Conservation (phyloP, 2,113 vertebrate species). For the Meles meles region DNA sequence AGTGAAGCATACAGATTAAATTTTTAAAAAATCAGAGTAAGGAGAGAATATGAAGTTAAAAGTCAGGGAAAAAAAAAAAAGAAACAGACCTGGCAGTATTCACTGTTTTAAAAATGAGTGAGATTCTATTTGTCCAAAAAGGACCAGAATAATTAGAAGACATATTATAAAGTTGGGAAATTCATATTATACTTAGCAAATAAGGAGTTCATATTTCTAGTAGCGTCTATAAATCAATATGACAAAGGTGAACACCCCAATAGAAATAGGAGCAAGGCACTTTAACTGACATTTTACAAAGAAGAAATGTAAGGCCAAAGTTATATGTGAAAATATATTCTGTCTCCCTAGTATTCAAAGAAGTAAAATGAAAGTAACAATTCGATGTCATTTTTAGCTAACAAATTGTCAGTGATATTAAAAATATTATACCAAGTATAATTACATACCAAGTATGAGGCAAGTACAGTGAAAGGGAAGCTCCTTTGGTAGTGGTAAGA, state of each 20-base stretch:
- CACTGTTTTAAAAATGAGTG: not conserved
- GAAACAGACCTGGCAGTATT: not conserved
- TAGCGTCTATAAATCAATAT: not conserved
- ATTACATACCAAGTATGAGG: not conserved
- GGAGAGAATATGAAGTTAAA: not conserved
- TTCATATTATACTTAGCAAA: not conserved
- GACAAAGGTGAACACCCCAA: not conserved
- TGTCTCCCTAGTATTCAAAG: conserved; percentile 16
- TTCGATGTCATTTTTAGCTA: conserved; percentile 32
- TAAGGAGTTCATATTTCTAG: conserved; percentile 15
- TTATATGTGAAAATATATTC: conserved; percentile 5
- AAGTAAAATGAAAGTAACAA: conserved; percentile 44
- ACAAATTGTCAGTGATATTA: conserved; percentile 6
- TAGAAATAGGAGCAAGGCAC: conserved; percentile 40
- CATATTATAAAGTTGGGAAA: not conserved
- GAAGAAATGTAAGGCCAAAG: conserved; percentile 46
- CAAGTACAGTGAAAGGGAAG: not conserved
- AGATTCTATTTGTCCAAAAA: not conserved
- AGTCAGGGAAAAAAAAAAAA: not conserved
- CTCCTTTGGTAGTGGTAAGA: not conserved
- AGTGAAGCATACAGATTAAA: not conserved
- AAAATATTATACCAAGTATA: not conserved
- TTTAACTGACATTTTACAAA: conserved; percentile 59
- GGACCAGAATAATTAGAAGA: not conserved
- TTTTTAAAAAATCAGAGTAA: not conserved